Evolutionary conservation across 2,888 invertebrate species (phyloP).

Genomic region (Eumerus sabulonum): DNA sequence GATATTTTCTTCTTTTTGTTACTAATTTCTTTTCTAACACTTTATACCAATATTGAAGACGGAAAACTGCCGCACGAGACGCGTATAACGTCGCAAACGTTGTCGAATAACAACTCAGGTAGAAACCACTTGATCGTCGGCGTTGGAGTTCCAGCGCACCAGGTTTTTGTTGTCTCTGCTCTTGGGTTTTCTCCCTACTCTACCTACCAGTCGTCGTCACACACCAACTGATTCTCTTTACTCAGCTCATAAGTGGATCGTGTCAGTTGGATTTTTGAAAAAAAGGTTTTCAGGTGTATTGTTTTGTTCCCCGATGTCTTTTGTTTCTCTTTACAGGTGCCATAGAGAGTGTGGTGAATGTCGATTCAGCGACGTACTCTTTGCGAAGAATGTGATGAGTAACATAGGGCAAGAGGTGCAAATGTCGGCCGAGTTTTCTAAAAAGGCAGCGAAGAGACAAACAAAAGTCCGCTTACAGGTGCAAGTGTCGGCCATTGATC

Average conservation of each 20-base stretch:
- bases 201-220: slow-evolving; percentile 56
- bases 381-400: neutral
- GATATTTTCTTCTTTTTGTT: slow-evolving; percentile 8
- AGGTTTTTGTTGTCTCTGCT: slow-evolving; percentile 37
- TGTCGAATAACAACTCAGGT: slow-evolving; percentile 56
- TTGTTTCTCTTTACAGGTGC: neutral
- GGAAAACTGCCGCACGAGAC: slow-evolving; percentile 47
- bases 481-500: no score
- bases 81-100: slow-evolving; percentile 30
- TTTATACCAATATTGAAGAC: neutral
- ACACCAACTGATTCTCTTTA: slow-evolving; percentile 21
- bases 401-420: neutral
- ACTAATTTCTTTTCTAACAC: slow-evolving; percentile 7
- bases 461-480: no score
- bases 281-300: neutral
- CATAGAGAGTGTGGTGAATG: neutral
- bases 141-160: slow-evolving; percentile 26
- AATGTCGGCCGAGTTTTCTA: no score
- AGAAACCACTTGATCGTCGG: slow-evolving; percentile 58
- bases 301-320: neutral
- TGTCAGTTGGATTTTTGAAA: neutral
- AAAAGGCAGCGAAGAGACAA: no score
- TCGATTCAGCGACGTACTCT: neutral
- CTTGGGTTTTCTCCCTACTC: neutral
- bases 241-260: slow-evolving; percentile 17